These are phyloP conservation scores for Rhynchotus rufescens DNA, from an alignment of 2,797 vertebrate genomes.

Conservation along the genomic window DNA sequence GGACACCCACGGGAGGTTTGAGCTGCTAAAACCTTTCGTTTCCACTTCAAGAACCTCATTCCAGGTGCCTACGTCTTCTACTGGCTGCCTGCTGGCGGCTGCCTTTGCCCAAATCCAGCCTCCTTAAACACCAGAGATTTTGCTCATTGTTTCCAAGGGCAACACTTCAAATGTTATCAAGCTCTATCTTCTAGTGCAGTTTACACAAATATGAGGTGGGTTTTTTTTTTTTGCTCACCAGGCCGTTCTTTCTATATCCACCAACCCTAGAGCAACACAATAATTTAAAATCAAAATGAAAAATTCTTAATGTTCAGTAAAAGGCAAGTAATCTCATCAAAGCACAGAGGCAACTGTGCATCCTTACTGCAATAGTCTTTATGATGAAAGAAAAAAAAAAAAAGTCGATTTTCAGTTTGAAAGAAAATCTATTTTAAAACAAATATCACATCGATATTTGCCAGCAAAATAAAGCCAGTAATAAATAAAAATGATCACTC, in stretches of 20 bases:
- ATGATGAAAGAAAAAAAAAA: background rate
- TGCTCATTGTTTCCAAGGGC: constrained; percentile 48
- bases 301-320: background rate
- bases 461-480: background rate
- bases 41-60: constrained; percentile 34
- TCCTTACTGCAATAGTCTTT: background rate
- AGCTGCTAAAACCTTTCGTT: constrained; percentile 39
- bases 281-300: background rate
- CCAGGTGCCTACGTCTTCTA: constrained; percentile 2
- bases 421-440: constrained; percentile 3
- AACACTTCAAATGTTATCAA: constrained; percentile 21
- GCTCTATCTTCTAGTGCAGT: background rate
- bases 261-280: background rate
- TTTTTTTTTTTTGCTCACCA: background rate
- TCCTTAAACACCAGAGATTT: background rate
- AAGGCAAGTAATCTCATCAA: background rate
- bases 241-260: background rate
- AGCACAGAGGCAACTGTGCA: background rate
- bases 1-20: constrained; percentile 7
- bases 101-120: background rate
- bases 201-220: background rate
- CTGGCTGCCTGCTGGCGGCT: background rate
- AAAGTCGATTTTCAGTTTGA: background rate
- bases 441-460: background rate
- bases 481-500: background rate